Evolutionary conservation across 2,113 vertebrate species (phyloP).

Genomic region (Vidua macroura): DNA sequence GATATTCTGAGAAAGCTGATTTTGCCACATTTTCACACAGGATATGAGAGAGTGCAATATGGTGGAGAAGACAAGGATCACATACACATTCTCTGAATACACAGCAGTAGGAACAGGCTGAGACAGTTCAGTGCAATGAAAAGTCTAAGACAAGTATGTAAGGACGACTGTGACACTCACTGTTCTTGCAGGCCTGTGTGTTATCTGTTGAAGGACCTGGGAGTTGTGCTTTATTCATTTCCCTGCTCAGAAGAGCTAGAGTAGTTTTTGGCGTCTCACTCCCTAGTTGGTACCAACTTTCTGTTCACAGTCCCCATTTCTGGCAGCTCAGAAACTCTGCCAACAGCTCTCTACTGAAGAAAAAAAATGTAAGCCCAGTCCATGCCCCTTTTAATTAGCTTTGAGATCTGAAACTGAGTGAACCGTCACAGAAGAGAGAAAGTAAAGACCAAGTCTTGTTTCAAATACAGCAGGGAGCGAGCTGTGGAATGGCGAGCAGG

Average conservation of each 20-base stretch:
- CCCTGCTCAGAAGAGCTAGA: neutral
- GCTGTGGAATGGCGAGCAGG: neutral
- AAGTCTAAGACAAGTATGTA: neutral
- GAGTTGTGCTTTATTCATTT: neutral
- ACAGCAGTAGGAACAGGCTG: neutral
- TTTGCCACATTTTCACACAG: neutral
- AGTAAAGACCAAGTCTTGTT: conserved; percentile 45
- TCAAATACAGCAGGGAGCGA: neutral
- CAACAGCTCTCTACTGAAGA: conserved; percentile 50
- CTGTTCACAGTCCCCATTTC: conserved; percentile 37
- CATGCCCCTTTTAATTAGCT: conserved; percentile 69
- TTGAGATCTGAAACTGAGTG: conserved; percentile 30
- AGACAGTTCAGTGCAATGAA: neutral
- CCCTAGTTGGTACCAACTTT: conserved; percentile 21
- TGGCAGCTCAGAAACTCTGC: conserved; percentile 56
- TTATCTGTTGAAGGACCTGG: neutral
- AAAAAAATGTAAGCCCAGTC: conserved; percentile 40
- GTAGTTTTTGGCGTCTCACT: conserved; percentile 15
- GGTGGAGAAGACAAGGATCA: neutral
- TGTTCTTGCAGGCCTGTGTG: accelerated
- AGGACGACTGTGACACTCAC: neutral
- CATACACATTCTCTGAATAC: neutral
- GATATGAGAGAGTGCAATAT: neutral
- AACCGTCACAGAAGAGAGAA: conserved; percentile 39
- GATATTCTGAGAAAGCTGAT: neutral